Evolutionary conservation across 2,113 vertebrate species (phyloP), one percentile per base, ranked within the genome.

Genomic region (Alaudala cheleensis): DNA sequence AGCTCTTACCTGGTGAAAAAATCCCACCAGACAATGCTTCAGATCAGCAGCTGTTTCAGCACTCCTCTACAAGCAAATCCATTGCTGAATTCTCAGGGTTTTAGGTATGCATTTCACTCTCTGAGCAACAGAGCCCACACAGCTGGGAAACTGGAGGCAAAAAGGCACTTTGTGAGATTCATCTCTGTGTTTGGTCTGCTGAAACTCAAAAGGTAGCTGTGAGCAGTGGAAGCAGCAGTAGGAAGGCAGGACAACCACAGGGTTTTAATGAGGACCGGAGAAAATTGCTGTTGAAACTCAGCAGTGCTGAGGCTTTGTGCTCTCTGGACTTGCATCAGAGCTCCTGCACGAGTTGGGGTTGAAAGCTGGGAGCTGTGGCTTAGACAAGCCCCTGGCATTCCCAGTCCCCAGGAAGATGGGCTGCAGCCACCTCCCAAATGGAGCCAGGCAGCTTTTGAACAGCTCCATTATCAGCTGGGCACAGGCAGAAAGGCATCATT

Each of bases 301-400:
- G 77, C 21, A 92, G 58, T 2, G 82, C 64, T n/a, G 91, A 6
- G 1, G 83, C 83, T 92, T 74, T 49, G 44, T 15, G 81, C 72
- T 88, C 77, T 88, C 49, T 67, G 86, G 72, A 53, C 44, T 78
- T 1, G 7, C 50, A 69, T 62, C 77, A 89, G 84, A 95, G 91
- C 47, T 7, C 3, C 34, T 2, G 6, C 51, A 2, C 4, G 6
- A 73, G 88, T 7, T 45, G 0, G 0, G 61, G 57, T 81, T 93
- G 82, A 94, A 93, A 92, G 94, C 44, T 4, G 11, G 16, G 51
- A 84, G 60, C 93, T 28, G 89, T 2, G 20, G 83, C 62, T 84
- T 21, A 10, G 84, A 42, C 91, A 81, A 91, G 69, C 86, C 86
- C 80, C 86, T 4, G n/a, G 83, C 22, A 86, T 86, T 86, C 12